Percentiles rank a stretch among this genome's conserved stretches.
phyloP scores from a whole-genome alignment of 2,888 invertebrate species.

The Leptinotarsa juncta region DNA sequence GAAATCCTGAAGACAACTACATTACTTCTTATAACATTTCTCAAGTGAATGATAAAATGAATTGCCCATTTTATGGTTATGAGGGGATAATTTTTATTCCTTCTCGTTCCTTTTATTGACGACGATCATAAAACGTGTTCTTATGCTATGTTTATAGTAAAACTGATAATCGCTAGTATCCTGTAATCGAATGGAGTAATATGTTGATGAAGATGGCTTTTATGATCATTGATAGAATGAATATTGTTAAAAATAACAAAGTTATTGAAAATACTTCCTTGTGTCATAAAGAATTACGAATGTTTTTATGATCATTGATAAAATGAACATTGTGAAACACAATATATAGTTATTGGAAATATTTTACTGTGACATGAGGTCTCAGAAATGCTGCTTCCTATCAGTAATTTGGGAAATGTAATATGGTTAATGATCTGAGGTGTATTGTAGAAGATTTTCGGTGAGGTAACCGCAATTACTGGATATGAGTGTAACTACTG shows the following conservation, averaged over 20 bases:
- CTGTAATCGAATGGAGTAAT: constrained; percentile 1
- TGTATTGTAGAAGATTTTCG: too few species aligned
- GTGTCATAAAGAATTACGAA: too few species aligned
- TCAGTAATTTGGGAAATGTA: too few species aligned
- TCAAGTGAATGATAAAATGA: background rate
- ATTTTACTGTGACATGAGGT: too few species aligned
- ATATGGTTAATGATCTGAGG: too few species aligned
- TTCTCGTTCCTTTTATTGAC: background rate
- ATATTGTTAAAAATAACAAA: background rate
- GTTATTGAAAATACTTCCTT: background rate
- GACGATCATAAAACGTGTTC: constrained; percentile 1
- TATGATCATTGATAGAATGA: background rate
- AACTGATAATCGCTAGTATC: constrained; percentile 2
- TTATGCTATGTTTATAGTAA: background rate
- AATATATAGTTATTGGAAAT: background rate
- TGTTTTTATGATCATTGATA: background rate
- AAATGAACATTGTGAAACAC: background rate
- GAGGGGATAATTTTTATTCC: background rate
- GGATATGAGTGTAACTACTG: too few species aligned
- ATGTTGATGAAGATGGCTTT: background rate
- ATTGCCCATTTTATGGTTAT: constrained; percentile 2
- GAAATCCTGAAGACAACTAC: background rate
- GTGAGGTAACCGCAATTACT: too few species aligned
- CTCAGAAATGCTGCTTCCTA: too few species aligned
- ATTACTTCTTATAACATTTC: background rate